Evolutionary conservation across 2,797 vertebrate species (phyloP).

Genomic region (Decapterus maruadsi): DNA sequence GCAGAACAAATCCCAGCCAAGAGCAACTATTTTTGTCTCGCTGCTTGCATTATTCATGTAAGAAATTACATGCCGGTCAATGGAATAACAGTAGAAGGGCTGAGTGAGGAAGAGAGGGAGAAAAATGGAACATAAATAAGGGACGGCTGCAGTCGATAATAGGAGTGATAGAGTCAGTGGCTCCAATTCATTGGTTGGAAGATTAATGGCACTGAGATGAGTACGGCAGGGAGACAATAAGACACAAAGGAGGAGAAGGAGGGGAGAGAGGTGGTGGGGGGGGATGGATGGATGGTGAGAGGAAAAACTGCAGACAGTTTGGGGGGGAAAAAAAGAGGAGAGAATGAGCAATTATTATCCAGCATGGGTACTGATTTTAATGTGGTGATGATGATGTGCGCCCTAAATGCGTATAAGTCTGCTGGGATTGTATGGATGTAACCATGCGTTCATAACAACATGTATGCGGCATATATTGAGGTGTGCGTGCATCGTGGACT

Average conservation of each 20-base stretch:
- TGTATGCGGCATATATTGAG: constrained; percentile 11
- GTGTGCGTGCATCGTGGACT: not conserved
- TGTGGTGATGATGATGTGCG: constrained; percentile 8
- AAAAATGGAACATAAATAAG: constrained; percentile 80
- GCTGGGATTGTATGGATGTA: not conserved
- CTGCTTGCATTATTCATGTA: constrained; percentile 79
- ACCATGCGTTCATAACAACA: not conserved
- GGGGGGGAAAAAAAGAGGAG: constrained; percentile 13
- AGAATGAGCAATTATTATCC: constrained; percentile 37
- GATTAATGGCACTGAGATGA: constrained; percentile 79
- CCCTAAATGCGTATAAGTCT: no score
- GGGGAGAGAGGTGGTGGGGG: constrained; percentile 4
- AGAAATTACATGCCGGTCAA: constrained; percentile 78
- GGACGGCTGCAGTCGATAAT: constrained; percentile 77
- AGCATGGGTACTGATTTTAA: constrained; percentile 25
- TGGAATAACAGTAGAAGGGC: constrained; percentile 71
- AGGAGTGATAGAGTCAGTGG: constrained; percentile 79
- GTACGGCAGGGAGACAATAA: constrained; percentile 62
- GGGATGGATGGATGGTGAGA: constrained; percentile 43
- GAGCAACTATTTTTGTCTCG: constrained; percentile 76
- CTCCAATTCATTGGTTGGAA: constrained; percentile 79
- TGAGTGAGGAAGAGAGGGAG: constrained; percentile 55
- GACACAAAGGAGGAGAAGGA: constrained; percentile 40
- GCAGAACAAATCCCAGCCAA: constrained; percentile 70
- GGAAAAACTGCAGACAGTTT: constrained; percentile 37